Base-by-base conservation (phyloP, 1,140 invertebrate species). In the Sinella curviseta region DNA sequence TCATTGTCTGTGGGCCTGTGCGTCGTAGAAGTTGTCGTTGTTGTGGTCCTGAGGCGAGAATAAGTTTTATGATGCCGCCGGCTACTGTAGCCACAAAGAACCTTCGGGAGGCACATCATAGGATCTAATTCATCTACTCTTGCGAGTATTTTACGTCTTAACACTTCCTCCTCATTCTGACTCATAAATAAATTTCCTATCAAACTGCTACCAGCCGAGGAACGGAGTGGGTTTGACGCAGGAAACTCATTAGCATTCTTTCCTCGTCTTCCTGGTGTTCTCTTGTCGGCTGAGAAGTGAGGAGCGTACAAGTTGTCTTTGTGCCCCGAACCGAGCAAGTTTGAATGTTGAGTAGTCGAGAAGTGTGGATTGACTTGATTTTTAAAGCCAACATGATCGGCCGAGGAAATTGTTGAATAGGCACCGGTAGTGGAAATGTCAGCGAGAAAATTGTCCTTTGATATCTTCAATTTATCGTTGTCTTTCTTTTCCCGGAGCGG, bases 41-140 rank as follows among this genome's bases (percentile, higher is more conserved):
- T 26, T 26, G 24, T 12, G 3, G 39, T 26, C 24, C 3, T 12
- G 24, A 60, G 24, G 12, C 24, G 8, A 4, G 26, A 31, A 31
- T 70, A 33, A 31, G 30, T 30, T 30, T 70, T 70, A 1, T 33
- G 65, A 70, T 30, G 65, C 65, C 65, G 65, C 1, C 65, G 65
- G 24, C 24, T 70, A n/a, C 65, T 70, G 65, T 70, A 70, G 24
- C 65, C 65, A 70, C 65, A 70, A 2, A 70, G 30, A 70, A 33
- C 65, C 31, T 70, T 70, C 8, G 65, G 65, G 14, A 70, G 65
- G 31, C 65, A 70, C 65, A 70, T 31, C 31, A 70, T 3, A 33
- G 65, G 65, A 70, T 70, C 65, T 33, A 70, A 70, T 14, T 70
- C 65, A 2, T 70, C 65, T 12, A 70, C 30, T 70, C 31, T 70